Base-by-base conservation (phyloP, 2,113 vertebrate species). In the Tyrannus savana region DNA sequence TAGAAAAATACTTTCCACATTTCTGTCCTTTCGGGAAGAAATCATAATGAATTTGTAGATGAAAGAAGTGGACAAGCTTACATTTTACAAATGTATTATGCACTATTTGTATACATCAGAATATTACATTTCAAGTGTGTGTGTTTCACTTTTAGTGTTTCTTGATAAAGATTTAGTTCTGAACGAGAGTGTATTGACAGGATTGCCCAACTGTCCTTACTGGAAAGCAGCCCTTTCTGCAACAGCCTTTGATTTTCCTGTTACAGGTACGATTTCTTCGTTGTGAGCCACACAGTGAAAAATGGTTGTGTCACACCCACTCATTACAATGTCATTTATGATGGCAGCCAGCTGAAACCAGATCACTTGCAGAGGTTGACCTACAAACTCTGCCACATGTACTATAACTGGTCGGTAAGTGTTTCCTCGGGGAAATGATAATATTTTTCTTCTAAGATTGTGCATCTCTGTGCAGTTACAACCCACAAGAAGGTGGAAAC, bases 381-480 rank as follows among this genome's bases (percentile, higher is more conserved):
- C 7, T 99, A 99, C 97, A 99, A 99, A 67, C 97, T 99, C 7
- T 99, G 99, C 78, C 99, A 99, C 87, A 90, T 99, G 98, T 99
- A 99, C 91, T 99, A 99, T 90, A 99, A 99, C 97, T 99, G 99
- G 99, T 98, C 99, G 96, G 99, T 99, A 97, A 97, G 97, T 97
- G 73, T 21, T 71, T 53, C 37, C 15, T 74, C 50, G 35, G 55
- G 47, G 14, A 69, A 79, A 17, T 39, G 3, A 9, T 6, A 42
- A 2, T 41, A 5, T 23, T 60, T 53, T 60, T 72, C 35, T 47
- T 42, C 17, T 30, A 31, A 19, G 15, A 8, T 10, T 10, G 24
- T 3, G 4, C 18, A 3, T 37, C 9, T 37, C 17, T 21, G 0
- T 46, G 49, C 46, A 37, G 12, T 23, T 23, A 7, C 46, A 69